These are phyloP conservation scores for Prunella fulvescens DNA, from an alignment of 2,113 vertebrate genomes.

Conservation along the genomic window DNA sequence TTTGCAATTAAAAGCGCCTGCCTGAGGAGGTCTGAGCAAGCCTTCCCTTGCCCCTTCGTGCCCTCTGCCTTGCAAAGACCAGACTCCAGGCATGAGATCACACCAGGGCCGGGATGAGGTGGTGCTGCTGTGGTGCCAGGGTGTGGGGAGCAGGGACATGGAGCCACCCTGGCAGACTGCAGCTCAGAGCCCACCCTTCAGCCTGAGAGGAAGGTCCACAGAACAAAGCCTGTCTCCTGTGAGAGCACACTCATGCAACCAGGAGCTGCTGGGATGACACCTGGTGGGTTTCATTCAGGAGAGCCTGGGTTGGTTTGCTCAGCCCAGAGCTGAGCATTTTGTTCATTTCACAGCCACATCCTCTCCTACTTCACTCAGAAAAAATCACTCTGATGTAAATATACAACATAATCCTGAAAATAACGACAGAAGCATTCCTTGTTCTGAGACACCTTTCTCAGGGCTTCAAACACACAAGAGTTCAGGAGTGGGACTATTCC, in stretches of 20 bases:
- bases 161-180: background rate
- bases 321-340: background rate
- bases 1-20: slow-evolving; percentile 59
- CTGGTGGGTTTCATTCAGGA: background rate
- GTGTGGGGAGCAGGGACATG: background rate
- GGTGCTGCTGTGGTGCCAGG: background rate
- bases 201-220: background rate
- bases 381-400: background rate
- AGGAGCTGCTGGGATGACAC: background rate
- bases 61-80: background rate
- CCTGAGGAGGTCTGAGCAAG: slow-evolving; percentile 9
- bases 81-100: background rate
- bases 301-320: background rate
- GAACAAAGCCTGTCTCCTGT: background rate
- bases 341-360: background rate
- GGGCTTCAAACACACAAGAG: background rate
- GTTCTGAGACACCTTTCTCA: background rate
- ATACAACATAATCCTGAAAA: background rate
- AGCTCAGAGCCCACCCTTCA: background rate
- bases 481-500: background rate
- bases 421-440: background rate
- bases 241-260: background rate
- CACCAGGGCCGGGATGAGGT: accelerated
- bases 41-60: background rate
- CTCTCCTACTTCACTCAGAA: background rate